These are phyloP conservation scores for Apis dorsata DNA, from an alignment of 1,140 invertebrate species.

Conservation along the genomic window DNA sequence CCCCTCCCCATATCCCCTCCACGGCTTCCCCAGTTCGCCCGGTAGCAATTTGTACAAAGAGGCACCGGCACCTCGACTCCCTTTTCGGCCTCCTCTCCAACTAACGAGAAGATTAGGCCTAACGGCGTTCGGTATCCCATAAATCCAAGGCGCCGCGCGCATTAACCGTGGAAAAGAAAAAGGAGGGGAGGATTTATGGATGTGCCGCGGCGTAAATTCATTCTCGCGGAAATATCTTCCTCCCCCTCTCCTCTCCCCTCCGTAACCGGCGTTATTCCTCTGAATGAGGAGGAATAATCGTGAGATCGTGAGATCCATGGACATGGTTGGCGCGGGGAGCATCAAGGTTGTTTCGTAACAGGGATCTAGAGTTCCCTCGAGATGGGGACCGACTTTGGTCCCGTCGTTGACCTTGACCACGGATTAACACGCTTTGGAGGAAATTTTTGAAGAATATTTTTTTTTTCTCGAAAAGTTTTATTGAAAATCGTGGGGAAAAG, in stretches of 20 bases:
- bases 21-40: conserved; percentile 2
- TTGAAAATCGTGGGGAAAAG: too few relatives aligned
- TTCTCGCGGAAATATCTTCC: conserved; percentile 59
- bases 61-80: conserved; percentile 22
- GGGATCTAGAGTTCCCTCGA: background rate
- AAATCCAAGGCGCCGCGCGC: conserved; percentile 53
- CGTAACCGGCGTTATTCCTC: conserved; percentile 15
- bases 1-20: too few relatives aligned
- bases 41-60: conserved; percentile 41
- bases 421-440: conserved; percentile 15
- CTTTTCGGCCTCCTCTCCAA: conserved; percentile 21
- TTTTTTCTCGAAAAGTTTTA: too few relatives aligned
- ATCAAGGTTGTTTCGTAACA: conserved; percentile 30
- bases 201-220: conserved; percentile 53
- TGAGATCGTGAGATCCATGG: conserved; percentile 35
- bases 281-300: conserved; percentile 22
- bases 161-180: conserved; percentile 50
- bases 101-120: conserved; percentile 59
- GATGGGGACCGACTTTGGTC: background rate
- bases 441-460: background rate
- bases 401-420: conserved; percentile 30
- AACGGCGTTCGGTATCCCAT: conserved; percentile 57
- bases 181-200: conserved; percentile 60
- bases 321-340: background rate
- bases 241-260: background rate